phyloP scores from a whole-genome alignment of 2,888 invertebrate species.

The Apodemia duryi region DNA sequence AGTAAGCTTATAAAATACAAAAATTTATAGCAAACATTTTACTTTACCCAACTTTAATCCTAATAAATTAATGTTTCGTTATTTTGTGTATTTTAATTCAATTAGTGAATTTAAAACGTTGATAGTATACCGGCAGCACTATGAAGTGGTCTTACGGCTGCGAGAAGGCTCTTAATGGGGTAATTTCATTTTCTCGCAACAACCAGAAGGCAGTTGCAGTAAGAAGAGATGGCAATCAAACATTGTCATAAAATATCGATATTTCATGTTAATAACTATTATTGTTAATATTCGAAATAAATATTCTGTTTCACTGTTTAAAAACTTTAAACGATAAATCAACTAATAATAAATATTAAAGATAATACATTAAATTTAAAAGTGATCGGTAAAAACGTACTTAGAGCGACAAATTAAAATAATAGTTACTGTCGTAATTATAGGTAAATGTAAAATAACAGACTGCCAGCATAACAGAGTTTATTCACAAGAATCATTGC shows the following conservation, averaged over 20 bases:
- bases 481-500: too few relatives aligned
- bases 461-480: too few relatives aligned
- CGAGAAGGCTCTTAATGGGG: conserved; percentile 52
- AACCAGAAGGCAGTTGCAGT: conserved; percentile 44
- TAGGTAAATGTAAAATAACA: too few relatives aligned
- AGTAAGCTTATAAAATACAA: too few relatives aligned
- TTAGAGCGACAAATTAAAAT: too few relatives aligned
- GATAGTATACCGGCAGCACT: conserved; percentile 16
- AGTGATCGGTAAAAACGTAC: too few relatives aligned
- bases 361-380: too few relatives aligned
- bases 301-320: too few relatives aligned
- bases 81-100: conserved; percentile 12
- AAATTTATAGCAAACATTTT: too few relatives aligned
- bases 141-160: conserved; percentile 28
- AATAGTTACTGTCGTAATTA: too few relatives aligned
- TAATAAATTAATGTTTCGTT: not conserved
- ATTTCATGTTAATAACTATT: not conserved
- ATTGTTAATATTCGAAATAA: not conserved
- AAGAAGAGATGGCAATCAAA: conserved; percentile 23
- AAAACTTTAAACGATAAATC: too few relatives aligned
- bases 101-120: conserved; percentile 9
- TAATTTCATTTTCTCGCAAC: conserved; percentile 66
- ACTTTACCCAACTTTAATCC: not conserved
- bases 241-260: not conserved
- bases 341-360: too few relatives aligned